Base-by-base conservation (phyloP, 2,888 invertebrate genomes). In the Choreutis nemorana region DNA sequence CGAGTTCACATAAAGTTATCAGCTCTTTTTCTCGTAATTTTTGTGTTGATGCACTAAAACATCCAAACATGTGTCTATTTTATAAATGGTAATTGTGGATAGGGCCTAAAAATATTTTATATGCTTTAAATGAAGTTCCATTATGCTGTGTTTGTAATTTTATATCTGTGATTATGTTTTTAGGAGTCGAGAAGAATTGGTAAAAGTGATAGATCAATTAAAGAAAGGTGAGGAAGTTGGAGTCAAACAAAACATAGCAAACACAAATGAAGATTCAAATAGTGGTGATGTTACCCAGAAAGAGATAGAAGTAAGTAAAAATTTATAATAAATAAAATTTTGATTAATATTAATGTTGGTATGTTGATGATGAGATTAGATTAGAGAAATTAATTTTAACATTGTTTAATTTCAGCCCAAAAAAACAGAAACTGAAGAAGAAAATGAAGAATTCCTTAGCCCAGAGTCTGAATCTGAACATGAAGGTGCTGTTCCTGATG, bases 151-250 rank as follows among this genome's bases (percentile, higher is more conserved):
- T 40, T 30, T 14, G 13, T n/a, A 26, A 14, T 26, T 25, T 34
- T 20, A 3, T 31, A n/a, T 9, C 21, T 29, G 3, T 28, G 11
- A 20, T 18, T 25, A 23, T 26, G 8, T 57, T 73, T 65, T 29
- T 54, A 92, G 94, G 62, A 86, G 86, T 72, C 77, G 93, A 39
- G 90, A 90, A 42, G 91, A 91, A 43, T 77, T 97, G 43, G 86
- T 89, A 5, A 83, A 84, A 52, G 81, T 97, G 18, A 93, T 96
- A 56, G 79, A 81, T 23, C 84, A 87, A 38, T 68, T 94, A 29
- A 87, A 86, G 31, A 83, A 81, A 47, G 89, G 88, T 10, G 89
- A 91, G 50, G 84, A 85, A 35, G 81, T 83, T 13, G n/a, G n/a
- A n/a, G n/a, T n/a, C n/a, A n/a, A n/a, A n/a, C n/a, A n/a, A n/a